Percentiles rank a stretch among this genome's conserved stretches.
Evolutionary conservation across 2,888 invertebrate species (phyloP).

Genomic region (Nomada ruficornis): DNA sequence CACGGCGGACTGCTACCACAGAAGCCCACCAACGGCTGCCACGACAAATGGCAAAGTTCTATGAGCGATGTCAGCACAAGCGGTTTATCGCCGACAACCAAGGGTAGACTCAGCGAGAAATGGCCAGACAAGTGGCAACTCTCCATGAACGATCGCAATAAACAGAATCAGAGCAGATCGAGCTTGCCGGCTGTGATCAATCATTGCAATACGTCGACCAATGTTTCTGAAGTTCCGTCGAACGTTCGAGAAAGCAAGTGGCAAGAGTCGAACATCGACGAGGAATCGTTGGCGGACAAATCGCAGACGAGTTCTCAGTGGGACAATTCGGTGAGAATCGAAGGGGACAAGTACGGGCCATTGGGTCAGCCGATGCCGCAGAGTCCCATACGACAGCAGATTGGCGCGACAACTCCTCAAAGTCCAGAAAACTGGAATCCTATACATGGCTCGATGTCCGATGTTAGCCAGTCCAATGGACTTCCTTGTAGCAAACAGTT

Average conservation of each 20-base stretch:
- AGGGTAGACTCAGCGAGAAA: slow-evolving; percentile 67
- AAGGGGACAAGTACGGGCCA: slow-evolving; percentile 65
- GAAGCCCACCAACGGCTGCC: slow-evolving; percentile 69
- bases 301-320: slow-evolving; percentile 66
- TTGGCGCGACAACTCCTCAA: slow-evolving; percentile 59
- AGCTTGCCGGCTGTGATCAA: slow-evolving; percentile 73
- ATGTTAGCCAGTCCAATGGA: slow-evolving; percentile 78
- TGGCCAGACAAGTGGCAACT: slow-evolving; percentile 80
- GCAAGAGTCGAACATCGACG: slow-evolving; percentile 79
- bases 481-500: slow-evolving; percentile 85
- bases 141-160: slow-evolving; percentile 80
- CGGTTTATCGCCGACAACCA: slow-evolving; percentile 58
- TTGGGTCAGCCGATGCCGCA: slow-evolving; percentile 70
- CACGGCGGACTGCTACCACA: slow-evolving; percentile 72
- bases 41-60: slow-evolving; percentile 86
- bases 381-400: slow-evolving; percentile 68
- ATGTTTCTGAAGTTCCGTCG: slow-evolving; percentile 67
- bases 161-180: slow-evolving; percentile 67
- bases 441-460: slow-evolving; percentile 80
- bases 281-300: slow-evolving; percentile 64
- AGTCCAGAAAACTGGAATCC: slow-evolving; percentile 75
- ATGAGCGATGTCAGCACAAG: slow-evolving; percentile 87
- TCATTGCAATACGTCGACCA: slow-evolving; percentile 69
- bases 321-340: slow-evolving; percentile 71
- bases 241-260: slow-evolving; percentile 73